Evolutionary conservation across 2,888 invertebrate genomes (phyloP).

Genomic region (Conomelus anceps): DNA sequence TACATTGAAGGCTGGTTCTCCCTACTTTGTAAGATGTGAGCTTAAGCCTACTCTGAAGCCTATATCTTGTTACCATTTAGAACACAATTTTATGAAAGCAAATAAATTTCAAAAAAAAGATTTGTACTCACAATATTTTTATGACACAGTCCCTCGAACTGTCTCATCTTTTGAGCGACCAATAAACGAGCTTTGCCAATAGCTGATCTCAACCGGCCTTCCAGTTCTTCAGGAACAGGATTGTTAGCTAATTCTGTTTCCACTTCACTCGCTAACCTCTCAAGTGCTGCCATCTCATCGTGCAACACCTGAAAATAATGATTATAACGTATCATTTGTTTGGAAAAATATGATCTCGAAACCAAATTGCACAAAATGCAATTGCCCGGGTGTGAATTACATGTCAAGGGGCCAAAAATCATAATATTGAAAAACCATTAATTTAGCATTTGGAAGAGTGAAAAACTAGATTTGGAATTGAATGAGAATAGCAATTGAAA

Average conservation of each 20-base stretch:
- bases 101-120: background rate
- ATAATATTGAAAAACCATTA: too few relatives aligned
- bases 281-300: slow-evolving; percentile 62
- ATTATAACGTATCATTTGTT: too few relatives aligned
- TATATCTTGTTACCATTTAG: too few relatives aligned
- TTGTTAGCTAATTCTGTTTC: slow-evolving; percentile 56
- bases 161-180: slow-evolving; percentile 88
- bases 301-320: slow-evolving; percentile 51
- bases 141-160: slow-evolving; percentile 75
- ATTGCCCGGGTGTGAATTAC: too few relatives aligned
- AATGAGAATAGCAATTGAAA: too few relatives aligned
- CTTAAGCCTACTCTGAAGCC: too few relatives aligned
- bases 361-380: too few relatives aligned
- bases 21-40: too few relatives aligned
- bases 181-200: slow-evolving; percentile 86
- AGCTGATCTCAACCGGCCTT: slow-evolving; percentile 78
- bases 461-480: too few relatives aligned
- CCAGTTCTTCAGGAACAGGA: slow-evolving; percentile 65
- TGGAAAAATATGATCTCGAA: too few relatives aligned
- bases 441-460: background rate
- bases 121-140: slow-evolving; percentile 56
- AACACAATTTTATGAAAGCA: background rate
- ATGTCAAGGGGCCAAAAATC: too few relatives aligned
- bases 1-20: too few relatives aligned
- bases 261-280: slow-evolving; percentile 58